phyloP scores from a whole-genome alignment of 2,113 vertebrate genomes.

The Anhinga rufa region DNA sequence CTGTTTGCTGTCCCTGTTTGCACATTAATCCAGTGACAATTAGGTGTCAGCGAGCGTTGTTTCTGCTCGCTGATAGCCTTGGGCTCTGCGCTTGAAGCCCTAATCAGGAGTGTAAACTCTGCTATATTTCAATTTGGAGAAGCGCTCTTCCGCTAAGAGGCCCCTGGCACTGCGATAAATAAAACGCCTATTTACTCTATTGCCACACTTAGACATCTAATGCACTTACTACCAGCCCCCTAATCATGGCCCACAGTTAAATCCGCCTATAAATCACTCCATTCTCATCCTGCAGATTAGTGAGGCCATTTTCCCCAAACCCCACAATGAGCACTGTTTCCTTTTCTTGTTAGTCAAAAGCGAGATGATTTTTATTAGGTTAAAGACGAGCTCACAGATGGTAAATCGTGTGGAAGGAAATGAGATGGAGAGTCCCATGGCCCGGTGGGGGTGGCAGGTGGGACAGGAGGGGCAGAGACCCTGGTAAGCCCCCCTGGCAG shows the following conservation, averaged over 20 bases:
- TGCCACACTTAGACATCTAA: conserved; percentile 90
- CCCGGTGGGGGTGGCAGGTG: conserved; percentile 5
- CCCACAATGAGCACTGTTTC: conserved; percentile 92
- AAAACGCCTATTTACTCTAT: conserved; percentile 99
- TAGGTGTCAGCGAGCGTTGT: conserved; percentile 90
- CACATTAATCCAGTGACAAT: conserved; percentile 98
- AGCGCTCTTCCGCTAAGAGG: conserved; percentile 99
- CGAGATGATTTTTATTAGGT: conserved; percentile 88
- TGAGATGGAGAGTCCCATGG: conserved; percentile 75
- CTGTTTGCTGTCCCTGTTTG: conserved; percentile 83
- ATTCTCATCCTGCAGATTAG: conserved; percentile 92
- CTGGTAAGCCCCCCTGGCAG: not conserved
- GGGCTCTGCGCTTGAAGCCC: conserved; percentile 91
- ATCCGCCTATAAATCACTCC: conserved; percentile 94
- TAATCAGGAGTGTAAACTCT: conserved; percentile 99
- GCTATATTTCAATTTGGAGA: conserved; percentile 99
- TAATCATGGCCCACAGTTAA: conserved; percentile 94
- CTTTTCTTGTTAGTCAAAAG: conserved; percentile 92
- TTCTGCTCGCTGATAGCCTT: conserved; percentile 91
- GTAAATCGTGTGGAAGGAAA: conserved; percentile 83
- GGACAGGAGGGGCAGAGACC: not conserved
- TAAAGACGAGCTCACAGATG: conserved; percentile 90
- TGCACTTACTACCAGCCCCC: conserved; percentile 90
- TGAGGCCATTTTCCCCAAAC: conserved; percentile 91
- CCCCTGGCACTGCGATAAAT: conserved; percentile 99